Conservation (phyloP, 2,113 vertebrate genomes). For the Symphodus melops region DNA sequence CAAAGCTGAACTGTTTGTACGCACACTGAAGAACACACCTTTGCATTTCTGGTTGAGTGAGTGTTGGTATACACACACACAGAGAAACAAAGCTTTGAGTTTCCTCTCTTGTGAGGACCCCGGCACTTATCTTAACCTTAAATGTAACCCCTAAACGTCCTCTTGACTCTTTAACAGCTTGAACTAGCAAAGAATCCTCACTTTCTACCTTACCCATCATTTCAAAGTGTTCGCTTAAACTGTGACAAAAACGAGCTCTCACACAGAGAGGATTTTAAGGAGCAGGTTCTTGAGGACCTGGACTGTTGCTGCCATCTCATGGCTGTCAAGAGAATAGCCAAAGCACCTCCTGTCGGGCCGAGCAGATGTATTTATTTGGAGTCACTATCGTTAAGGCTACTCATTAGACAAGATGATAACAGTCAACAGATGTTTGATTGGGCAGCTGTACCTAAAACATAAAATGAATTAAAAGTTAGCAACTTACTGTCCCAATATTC, state of each 20-base stretch:
- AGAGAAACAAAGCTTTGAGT: background rate
- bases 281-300: background rate
- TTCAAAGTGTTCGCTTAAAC: background rate
- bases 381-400: too few relatives aligned
- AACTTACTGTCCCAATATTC: too few relatives aligned
- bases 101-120: background rate
- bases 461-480: too few relatives aligned
- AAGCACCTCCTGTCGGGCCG: background rate
- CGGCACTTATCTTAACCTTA: background rate
- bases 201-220: background rate
- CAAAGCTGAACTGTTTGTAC: background rate
- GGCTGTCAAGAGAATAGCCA: background rate
- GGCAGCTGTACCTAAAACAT: too few relatives aligned
- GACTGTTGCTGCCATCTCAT: slow-evolving; percentile 18
- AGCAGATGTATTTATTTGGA: too few relatives aligned
- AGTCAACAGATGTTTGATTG: too few relatives aligned
- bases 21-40: background rate
- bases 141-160: too few relatives aligned
- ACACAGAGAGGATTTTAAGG: too few relatives aligned
- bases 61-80: background rate
- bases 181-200: background rate
- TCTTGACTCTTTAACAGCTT: background rate
- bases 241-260: too few relatives aligned
- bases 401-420: too few relatives aligned
- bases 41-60: background rate